These are phyloP conservation scores for Pycnonotus jocosus DNA, from an alignment of 2,113 vertebrate species.

Conservation along the genomic window DNA sequence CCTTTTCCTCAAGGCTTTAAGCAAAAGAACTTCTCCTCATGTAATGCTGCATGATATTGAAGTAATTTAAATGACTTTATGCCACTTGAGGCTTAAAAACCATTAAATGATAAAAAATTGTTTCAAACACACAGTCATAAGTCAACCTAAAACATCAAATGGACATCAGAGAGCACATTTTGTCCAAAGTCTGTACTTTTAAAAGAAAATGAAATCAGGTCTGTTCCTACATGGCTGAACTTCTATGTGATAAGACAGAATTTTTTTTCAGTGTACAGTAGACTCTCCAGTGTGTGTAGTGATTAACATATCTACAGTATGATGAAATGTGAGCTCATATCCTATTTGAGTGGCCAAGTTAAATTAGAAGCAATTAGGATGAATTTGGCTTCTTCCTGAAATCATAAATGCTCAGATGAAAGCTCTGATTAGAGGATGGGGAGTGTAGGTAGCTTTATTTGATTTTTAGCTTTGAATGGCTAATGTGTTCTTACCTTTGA, in stretches of 20 bases:
- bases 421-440: constrained; percentile 9
- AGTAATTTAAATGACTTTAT: neutral
- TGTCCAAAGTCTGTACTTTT: neutral
- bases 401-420: constrained; percentile 28
- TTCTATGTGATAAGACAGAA: neutral
- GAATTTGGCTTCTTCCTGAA: constrained; percentile 12
- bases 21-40: neutral
- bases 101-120: neutral
- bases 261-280: neutral
- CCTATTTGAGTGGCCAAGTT: constrained; percentile 27
- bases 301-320: constrained; percentile 17
- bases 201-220: neutral
- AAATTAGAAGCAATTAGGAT: constrained; percentile 40
- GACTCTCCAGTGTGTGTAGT: neutral
- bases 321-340: constrained; percentile 41
- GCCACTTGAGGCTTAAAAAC: neutral
- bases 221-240: neutral
- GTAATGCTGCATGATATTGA: neutral
- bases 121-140: neutral
- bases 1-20: neutral
- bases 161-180: neutral
- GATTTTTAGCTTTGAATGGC: constrained; percentile 22
- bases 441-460: neutral
- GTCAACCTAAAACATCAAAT: neutral
- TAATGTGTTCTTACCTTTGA: constrained; percentile 46